Conservation (phyloP, 2,797 vertebrate genomes). For the Lerista edwardsae region DNA sequence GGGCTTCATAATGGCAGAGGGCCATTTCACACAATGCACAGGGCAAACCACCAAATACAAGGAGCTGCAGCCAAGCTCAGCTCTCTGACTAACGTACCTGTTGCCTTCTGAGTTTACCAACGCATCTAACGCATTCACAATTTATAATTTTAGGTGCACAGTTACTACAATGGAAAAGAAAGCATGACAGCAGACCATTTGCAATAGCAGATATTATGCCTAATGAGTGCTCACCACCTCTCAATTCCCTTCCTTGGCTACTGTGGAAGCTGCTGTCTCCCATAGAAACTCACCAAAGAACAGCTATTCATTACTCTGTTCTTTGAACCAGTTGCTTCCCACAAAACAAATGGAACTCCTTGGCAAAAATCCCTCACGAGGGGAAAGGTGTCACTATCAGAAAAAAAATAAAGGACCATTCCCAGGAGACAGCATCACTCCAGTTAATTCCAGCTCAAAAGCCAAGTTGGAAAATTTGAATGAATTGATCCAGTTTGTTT, state of each 20-base stretch:
- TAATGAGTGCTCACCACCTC: not conserved
- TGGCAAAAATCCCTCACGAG: not conserved
- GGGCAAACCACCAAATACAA: not conserved
- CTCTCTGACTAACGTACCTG: not conserved
- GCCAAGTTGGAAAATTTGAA: not conserved
- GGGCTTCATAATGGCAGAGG: not conserved
- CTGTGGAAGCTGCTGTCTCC: not conserved
- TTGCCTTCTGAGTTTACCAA: not conserved
- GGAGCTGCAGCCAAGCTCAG: not conserved
- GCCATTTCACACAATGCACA: not conserved
- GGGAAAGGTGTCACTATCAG: not conserved
- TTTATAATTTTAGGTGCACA: not conserved
- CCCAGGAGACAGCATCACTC: not conserved
- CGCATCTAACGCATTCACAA: not conserved
- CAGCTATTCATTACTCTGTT: not conserved
- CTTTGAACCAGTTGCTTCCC: not conserved
- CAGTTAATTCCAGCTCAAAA: not conserved
- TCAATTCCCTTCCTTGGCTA: conserved; percentile 20
- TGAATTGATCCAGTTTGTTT: not conserved
- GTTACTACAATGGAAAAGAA: not conserved
- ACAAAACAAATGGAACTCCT: not conserved
- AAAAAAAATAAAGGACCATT: not conserved
- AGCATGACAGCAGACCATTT: not conserved
- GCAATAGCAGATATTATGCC: not conserved
- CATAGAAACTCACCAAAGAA: conserved; percentile 5